phyloP scores from a whole-genome alignment of 2,888 invertebrate species.

The Eremobia ochroleuca region DNA sequence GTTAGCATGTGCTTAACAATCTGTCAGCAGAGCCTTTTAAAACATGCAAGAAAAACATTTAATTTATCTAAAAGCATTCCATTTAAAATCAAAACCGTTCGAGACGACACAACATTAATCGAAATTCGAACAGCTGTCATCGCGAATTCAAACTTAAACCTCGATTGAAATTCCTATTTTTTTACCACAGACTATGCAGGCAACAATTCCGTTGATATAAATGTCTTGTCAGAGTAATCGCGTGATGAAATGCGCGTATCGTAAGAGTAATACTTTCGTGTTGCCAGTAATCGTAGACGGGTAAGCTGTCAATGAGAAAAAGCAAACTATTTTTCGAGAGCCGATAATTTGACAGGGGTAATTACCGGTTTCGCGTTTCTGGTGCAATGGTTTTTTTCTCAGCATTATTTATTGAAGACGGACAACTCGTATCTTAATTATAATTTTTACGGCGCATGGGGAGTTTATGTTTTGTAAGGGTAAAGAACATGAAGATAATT shows the following conservation, averaged over 20 bases:
- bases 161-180: conserved; percentile 1
- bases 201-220: conserved; percentile 44
- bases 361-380: conserved; percentile 65
- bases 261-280: conserved; percentile 50
- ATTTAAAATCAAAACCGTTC: not conserved
- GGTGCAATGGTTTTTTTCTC: conserved; percentile 30
- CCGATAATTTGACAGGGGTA: conserved; percentile 63
- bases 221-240: conserved; percentile 50
- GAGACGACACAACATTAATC: not conserved
- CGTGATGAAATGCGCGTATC: conserved; percentile 63
- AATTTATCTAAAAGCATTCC: not conserved
- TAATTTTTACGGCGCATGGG: conserved; percentile 22
- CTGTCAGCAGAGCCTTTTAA: not conserved
- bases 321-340: conserved; percentile 73
- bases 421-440: conserved; percentile 22
- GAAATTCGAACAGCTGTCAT: conserved; percentile 19
- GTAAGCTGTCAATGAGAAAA: conserved; percentile 75
- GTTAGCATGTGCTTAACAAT: not conserved
- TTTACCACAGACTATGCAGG: conserved; percentile 11
- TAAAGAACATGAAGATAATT: conserved; percentile 14
- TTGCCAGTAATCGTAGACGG: conserved; percentile 68
- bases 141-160: conserved; percentile 18
- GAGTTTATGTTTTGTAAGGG: not conserved
- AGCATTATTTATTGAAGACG: conserved; percentile 43
- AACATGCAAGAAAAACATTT: not conserved